Evolutionary conservation across 2,797 vertebrate species (phyloP).

Genomic region (Sarcophilus harrisii): DNA sequence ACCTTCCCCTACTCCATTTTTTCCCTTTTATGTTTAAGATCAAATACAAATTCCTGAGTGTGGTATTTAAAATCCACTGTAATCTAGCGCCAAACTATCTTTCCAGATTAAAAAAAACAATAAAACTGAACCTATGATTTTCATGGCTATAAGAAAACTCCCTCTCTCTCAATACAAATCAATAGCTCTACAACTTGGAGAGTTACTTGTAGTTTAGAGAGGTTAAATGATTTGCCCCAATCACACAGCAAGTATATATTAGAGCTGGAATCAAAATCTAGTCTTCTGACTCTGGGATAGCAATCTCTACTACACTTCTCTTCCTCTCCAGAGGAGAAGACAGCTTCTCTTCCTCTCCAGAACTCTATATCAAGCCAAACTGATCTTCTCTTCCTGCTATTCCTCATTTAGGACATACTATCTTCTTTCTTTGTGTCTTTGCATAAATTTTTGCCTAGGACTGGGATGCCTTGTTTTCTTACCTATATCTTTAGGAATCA

Average conservation of each 20-base stretch:
- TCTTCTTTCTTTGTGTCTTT: not conserved
- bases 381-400: not conserved
- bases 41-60: too few relatives aligned
- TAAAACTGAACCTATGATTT: not conserved
- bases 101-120: not conserved
- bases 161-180: not conserved
- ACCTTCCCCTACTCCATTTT: too few relatives aligned
- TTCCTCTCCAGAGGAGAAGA: not conserved
- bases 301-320: not conserved
- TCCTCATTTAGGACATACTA: not conserved
- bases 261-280: not conserved
- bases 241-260: not conserved
- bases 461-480: not conserved
- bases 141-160: not conserved
- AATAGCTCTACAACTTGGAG: not conserved
- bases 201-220: not conserved
- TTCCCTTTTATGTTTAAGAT: too few relatives aligned
- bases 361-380: not conserved
- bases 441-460: not conserved
- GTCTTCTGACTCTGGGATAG: not conserved
- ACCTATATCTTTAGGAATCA: not conserved
- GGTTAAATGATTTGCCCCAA: not conserved
- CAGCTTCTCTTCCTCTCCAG: not conserved
- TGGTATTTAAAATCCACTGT: too few relatives aligned
- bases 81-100: not conserved